Conservation (phyloP, 2,888 invertebrate species). For the Meandrusa payeni region DNA sequence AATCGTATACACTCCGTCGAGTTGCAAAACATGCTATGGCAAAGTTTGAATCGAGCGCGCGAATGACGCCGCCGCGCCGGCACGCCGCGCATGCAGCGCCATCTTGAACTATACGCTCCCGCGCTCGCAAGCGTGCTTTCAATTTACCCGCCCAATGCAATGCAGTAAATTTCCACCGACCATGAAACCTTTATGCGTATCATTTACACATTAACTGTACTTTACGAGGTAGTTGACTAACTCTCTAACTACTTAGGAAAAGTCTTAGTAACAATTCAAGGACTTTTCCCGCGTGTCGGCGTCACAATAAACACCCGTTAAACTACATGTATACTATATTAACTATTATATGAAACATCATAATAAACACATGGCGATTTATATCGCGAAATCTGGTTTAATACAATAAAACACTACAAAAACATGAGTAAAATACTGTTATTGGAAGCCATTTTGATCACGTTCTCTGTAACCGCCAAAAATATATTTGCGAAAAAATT, state of each 20-base stretch:
- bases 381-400: background rate
- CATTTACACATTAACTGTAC: background rate
- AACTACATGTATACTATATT: slow-evolving; percentile 42
- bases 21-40: slow-evolving; percentile 67
- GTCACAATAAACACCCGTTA: slow-evolving; percentile 46
- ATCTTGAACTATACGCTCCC: slow-evolving; percentile 65
- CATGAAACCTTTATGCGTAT: slow-evolving; percentile 2
- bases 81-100: slow-evolving; percentile 76
- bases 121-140: slow-evolving; percentile 64
- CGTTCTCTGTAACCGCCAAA: slow-evolving; percentile 73
- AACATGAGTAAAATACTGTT: slow-evolving; percentile 31
- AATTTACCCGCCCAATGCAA: slow-evolving; percentile 34
- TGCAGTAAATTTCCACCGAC: slow-evolving; percentile 16
- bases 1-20: slow-evolving; percentile 38
- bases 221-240: background rate
- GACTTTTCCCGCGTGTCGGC: slow-evolving; percentile 69
- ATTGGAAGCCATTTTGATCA: slow-evolving; percentile 82
- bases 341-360: slow-evolving; percentile 24
- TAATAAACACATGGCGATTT: slow-evolving; percentile 22
- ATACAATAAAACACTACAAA: slow-evolving; percentile 39
- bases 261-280: background rate
- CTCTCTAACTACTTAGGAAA: background rate
- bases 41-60: slow-evolving; percentile 69
- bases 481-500: slow-evolving; percentile 40
- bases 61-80: slow-evolving; percentile 62